A percentile compares a stretch with the other conserved stretches of the same genome.
Evolutionary conservation across 2,113 vertebrate species (phyloP).

Genomic region (Empidonax alnorum): DNA sequence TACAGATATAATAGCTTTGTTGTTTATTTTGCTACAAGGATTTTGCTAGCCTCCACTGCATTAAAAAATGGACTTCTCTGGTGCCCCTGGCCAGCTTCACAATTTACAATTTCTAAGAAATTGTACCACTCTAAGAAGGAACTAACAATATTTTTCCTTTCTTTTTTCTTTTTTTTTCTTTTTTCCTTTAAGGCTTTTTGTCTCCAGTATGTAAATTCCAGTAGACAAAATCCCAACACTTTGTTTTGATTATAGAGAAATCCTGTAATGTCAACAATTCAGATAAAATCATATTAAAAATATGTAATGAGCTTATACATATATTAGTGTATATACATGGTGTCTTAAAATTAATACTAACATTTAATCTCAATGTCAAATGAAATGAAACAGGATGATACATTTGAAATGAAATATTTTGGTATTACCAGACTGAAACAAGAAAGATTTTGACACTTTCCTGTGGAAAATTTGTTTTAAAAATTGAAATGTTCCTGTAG

Average conservation of each 20-base stretch:
- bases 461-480: not conserved
- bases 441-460: conserved; percentile 39
- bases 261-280: not conserved
- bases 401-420: conserved; percentile 25
- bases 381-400: not conserved
- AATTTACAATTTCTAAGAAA: not conserved
- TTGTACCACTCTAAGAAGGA: not conserved
- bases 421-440: conserved; percentile 25
- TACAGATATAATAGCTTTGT: not conserved
- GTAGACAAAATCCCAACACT: not conserved
- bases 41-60: not conserved
- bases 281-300: not conserved
- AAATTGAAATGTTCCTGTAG: not conserved
- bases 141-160: not conserved
- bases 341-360: not conserved
- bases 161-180: not conserved
- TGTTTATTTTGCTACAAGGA: not conserved
- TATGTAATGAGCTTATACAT: not conserved
- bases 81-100: not conserved
- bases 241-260: not conserved
- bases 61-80: not conserved
- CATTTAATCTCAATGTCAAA: conserved; percentile 6
- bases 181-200: not conserved
- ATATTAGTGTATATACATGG: not conserved
- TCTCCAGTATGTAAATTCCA: not conserved